Evolutionary conservation across 2,888 invertebrate species (phyloP).

Genomic region (Imbricaverruca yamaguchii): DNA sequence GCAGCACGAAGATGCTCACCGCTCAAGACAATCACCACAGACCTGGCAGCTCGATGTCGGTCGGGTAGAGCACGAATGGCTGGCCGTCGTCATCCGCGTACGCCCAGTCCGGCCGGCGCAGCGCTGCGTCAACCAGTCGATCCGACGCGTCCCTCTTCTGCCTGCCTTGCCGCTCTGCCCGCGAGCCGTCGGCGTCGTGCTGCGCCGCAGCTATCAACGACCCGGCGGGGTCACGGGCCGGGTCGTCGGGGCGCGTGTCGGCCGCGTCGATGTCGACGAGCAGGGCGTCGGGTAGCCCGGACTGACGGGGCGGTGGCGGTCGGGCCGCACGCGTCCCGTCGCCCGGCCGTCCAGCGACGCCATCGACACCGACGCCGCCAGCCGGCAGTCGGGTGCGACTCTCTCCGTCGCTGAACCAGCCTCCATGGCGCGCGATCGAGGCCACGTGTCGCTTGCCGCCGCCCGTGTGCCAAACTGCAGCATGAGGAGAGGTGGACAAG

Average conservation of each 20-base stretch:
- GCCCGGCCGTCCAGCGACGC: not conserved
- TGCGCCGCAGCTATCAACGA: no score
- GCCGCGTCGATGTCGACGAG: not conserved
- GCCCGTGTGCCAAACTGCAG: no score
- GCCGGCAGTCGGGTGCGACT: not conserved
- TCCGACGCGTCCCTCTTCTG: not conserved
- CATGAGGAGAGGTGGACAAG: no score
- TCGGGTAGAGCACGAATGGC: not conserved
- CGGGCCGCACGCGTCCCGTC: not conserved
- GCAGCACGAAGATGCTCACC: no score
- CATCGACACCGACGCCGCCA: not conserved
- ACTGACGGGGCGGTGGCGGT: not conserved
- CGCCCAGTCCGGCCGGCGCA: not conserved
- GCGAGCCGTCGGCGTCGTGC: no score
- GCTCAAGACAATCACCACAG: no score
- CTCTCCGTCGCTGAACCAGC: not conserved
- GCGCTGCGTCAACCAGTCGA: not conserved
- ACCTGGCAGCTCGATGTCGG: not conserved
- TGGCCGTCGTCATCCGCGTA: not conserved
- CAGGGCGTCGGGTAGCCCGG: not conserved
- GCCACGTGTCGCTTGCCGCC: not conserved
- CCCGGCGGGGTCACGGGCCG: no score
- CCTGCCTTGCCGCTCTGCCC: not conserved
- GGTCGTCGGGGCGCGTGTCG: no score
- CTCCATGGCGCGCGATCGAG: not conserved